These are phyloP conservation scores for Schizopygopsis pylzovi DNA, from an alignment of 2,797 vertebrate species.

Conservation along the genomic window DNA sequence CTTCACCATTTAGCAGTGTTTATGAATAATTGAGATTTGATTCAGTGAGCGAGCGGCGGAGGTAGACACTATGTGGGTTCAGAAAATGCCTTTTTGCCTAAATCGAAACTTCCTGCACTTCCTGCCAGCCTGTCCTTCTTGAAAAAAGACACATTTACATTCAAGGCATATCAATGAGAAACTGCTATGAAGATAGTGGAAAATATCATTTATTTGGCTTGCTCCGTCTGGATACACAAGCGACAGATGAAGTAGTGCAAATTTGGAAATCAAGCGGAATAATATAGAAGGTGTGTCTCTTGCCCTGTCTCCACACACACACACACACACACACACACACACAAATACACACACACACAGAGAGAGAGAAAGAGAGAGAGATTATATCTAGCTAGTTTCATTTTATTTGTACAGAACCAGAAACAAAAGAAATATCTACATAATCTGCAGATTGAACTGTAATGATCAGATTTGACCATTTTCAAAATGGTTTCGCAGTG, in stretches of 20 bases:
- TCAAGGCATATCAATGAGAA: slow-evolving; percentile 46
- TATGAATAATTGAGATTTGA: slow-evolving; percentile 66
- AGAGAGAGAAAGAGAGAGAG: too few relatives aligned
- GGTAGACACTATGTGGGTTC: slow-evolving; percentile 45
- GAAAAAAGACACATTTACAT: slow-evolving; percentile 36
- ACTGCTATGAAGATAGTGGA: background rate
- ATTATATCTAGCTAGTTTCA: too few relatives aligned
- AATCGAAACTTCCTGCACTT: slow-evolving; percentile 46
- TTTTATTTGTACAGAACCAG: too few relatives aligned
- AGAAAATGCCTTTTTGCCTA: slow-evolving; percentile 45
- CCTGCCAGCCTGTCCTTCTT: slow-evolving; percentile 32
- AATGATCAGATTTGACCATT: too few relatives aligned
- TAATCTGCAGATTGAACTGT: too few relatives aligned
- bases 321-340: background rate
- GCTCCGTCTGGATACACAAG: slow-evolving; percentile 8
- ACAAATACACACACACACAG: too few relatives aligned
- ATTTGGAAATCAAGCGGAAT: background rate
- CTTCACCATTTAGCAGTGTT: slow-evolving; percentile 63
- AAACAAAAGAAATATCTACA: too few relatives aligned
- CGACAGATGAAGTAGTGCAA: background rate
- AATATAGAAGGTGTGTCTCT: background rate
- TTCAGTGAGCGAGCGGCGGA: slow-evolving; percentile 55
- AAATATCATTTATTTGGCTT: background rate
- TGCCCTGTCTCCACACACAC: background rate
- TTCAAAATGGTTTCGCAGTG: too few relatives aligned